phyloP scores from a whole-genome alignment of 2,888 invertebrate species.

The Leucophenga montana region DNA sequence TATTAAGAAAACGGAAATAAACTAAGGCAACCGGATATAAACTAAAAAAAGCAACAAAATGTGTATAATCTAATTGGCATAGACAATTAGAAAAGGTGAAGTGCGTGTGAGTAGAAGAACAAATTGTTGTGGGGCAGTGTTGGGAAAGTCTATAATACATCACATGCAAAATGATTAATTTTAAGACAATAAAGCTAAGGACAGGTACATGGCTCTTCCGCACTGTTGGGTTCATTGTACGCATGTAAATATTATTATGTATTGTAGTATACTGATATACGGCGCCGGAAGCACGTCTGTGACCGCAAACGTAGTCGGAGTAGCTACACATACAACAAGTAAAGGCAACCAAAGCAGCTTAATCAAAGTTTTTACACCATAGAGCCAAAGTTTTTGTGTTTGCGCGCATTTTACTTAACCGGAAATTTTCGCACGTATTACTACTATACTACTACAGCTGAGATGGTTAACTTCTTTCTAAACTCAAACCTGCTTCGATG shows the following conservation, averaged over 20 bases:
- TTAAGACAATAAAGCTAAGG: slow-evolving; percentile 57
- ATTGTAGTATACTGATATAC: no score
- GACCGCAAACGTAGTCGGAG: not conserved
- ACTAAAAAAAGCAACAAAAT: slow-evolving; percentile 27
- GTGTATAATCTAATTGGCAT: not conserved
- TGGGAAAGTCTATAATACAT: slow-evolving; percentile 27
- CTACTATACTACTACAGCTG: not conserved
- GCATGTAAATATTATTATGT: not conserved
- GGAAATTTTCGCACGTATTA: slow-evolving; percentile 22
- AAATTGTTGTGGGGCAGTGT: not conserved
- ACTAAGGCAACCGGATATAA: slow-evolving; percentile 39
- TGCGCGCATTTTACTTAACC: not conserved
- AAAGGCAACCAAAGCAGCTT: slow-evolving; percentile 56
- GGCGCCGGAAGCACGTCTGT: slow-evolving; percentile 50
- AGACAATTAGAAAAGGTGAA: not conserved
- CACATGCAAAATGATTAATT: slow-evolving; percentile 59
- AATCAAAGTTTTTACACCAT: slow-evolving; percentile 54
- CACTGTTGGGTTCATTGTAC: slow-evolving; percentile 2
- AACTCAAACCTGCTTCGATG: not conserved
- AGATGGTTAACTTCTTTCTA: slow-evolving; percentile 51
- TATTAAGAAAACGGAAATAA: slow-evolving; percentile 33
- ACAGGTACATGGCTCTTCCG: not conserved
- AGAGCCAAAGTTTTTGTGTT: slow-evolving; percentile 2
- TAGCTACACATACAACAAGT: slow-evolving; percentile 34
- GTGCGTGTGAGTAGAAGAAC: no score